These are phyloP conservation scores for Homarus gammarus DNA, from an alignment of 2,888 invertebrate genomes.

Conservation along the genomic window DNA sequence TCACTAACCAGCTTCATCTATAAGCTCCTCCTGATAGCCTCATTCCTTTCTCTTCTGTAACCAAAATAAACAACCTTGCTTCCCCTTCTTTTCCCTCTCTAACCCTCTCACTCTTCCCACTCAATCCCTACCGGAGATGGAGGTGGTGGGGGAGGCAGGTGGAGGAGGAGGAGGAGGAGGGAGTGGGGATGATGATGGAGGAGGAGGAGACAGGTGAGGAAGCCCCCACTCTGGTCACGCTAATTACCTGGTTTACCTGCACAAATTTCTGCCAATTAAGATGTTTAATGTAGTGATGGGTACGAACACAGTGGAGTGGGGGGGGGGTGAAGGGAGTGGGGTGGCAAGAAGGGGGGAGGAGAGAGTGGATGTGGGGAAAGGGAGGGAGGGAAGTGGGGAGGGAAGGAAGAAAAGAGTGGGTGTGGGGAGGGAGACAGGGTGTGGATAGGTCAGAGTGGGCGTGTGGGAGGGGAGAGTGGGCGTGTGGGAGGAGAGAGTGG, in stretches of 20 bases:
- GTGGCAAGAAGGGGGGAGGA: background rate
- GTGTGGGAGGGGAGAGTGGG: no score
- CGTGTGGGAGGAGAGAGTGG: background rate
- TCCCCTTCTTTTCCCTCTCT: constrained; percentile 6
- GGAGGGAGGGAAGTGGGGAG: background rate
- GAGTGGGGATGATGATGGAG: background rate
- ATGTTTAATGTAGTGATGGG: no score
- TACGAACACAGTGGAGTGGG: background rate
- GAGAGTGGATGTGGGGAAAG: background rate
- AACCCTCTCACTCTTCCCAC: background rate
- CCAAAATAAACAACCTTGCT: no score
- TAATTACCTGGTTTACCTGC: no score
- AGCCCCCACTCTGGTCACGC: no score
- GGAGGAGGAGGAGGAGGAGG: background rate
- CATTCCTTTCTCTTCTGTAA: no score
- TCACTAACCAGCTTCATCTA: no score
- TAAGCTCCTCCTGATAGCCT: no score
- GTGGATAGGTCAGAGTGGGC: background rate
- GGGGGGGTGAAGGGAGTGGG: background rate
- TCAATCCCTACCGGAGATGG: background rate
- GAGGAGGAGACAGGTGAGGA: no score
- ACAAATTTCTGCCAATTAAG: no score
- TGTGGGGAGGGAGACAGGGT: background rate
- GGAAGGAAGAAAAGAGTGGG: background rate
- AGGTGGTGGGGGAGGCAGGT: background rate